Base-by-base conservation (phyloP, 2,113 vertebrate genomes). In the Myrmophylax atrothorax region DNA sequence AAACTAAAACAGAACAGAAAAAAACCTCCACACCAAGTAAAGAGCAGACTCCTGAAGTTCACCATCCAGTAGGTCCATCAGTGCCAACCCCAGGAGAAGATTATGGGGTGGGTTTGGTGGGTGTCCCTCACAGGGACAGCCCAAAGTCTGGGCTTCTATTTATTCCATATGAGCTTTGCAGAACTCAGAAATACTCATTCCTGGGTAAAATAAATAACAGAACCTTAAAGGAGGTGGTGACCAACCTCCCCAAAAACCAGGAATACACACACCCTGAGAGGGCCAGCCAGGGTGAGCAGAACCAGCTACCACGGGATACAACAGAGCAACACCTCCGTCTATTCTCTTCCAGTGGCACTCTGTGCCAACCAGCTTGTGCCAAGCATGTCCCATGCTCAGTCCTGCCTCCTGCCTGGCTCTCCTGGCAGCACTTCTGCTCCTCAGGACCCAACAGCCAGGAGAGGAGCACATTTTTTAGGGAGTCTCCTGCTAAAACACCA, bases 261-360 rank as follows among this genome's bases (percentile, higher is more conserved):
- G 12, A 42, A 13, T 13, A 14, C 1, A 2, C 12, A 18, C 2
- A 9, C 14, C 60, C 42, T 5, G 3, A 46, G 20, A 13, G 38
- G 37, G 15, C 9, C n/a, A 47, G 72, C 18, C 1, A 0, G 35
- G 58, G 23, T 2, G 10, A 73, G n/a, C 81, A 53, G 88, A 40
- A 42, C 31, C 1, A 1, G 62, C 53, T 64, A 26, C 49, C 3
- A 0, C 0, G 0, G 69, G 35, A 3, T 4, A 14, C 0, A 1
- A 9, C 42, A 50, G 15, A 77, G 38, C 42, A 35, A 7, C 63
- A 25, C 9, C 56, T 31, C 63, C 50, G 47, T 8, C 9, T 4
- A 0, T 9, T 18, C 85, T 68, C 11, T 46, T 37, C 83, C 67
- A 69, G 55, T 2, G 40, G 10, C 59, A 58, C 35, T 16, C 19